phyloP scores from a whole-genome alignment of 2,797 vertebrate genomes.

The Cacajao melanocephalus region DNA sequence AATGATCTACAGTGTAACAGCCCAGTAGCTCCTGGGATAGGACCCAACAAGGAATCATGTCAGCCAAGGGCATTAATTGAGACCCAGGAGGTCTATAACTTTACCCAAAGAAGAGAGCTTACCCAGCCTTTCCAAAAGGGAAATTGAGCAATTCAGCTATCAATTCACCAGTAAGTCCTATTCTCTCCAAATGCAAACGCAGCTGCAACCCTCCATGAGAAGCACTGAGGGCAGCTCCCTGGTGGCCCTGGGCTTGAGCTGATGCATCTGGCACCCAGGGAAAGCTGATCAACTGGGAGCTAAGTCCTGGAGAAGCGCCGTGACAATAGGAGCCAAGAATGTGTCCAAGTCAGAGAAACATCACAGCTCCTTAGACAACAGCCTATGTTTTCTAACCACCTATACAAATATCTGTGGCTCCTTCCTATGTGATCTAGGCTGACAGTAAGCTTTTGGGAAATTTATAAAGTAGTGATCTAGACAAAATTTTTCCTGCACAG shows the following conservation, averaged over 20 bases:
- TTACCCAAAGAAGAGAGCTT: neutral
- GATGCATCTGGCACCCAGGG: conserved; percentile 49
- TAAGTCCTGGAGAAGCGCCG: conserved; percentile 9
- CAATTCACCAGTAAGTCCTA: neutral
- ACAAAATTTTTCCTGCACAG: neutral
- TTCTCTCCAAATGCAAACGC: neutral
- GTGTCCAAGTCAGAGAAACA: conserved; percentile 41
- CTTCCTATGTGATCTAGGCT: neutral
- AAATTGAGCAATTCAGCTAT: conserved; percentile 19
- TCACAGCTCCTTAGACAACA: conserved; percentile 40
- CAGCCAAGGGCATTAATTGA: neutral
- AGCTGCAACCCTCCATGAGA: neutral
- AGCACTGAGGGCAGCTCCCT: neutral
- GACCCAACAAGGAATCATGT: neutral
- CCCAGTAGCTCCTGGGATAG: neutral
- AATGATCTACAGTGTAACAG: neutral
- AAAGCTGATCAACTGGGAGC: conserved; percentile 34
- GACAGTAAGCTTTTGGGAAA: conserved; percentile 39
- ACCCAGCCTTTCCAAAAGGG: neutral
- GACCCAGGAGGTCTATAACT: neutral
- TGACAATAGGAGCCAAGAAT: conserved; percentile 42
- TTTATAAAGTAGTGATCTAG: neutral
- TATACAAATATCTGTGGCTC: conserved; percentile 55
- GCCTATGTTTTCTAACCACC: conserved; percentile 47
- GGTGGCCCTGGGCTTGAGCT: neutral